Conservation (phyloP, 2,113 vertebrate genomes). For the Poeciliopsis prolifica region DNA sequence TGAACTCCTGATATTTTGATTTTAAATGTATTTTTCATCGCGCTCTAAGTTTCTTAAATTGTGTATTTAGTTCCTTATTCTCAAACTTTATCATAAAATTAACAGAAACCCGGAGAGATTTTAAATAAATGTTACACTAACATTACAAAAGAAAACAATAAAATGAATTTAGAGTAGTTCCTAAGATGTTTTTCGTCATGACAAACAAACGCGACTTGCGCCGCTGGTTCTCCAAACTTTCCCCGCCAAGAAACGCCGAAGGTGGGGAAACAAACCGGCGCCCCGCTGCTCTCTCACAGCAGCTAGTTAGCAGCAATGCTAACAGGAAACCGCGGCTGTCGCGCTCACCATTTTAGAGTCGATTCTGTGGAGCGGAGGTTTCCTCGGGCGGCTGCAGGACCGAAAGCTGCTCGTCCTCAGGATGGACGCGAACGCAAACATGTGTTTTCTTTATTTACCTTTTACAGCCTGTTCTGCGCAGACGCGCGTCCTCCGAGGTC, state of each 20-base stretch:
- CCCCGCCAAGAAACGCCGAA: neutral
- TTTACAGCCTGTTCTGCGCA: neutral
- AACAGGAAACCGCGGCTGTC: neutral
- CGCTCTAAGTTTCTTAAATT: neutral
- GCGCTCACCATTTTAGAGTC: constrained; percentile 76
- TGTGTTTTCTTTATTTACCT: constrained; percentile 7
- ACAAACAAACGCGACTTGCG: neutral
- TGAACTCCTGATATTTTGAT: neutral
- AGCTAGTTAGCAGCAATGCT: constrained; percentile 5
- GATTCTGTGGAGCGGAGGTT: constrained; percentile 20
- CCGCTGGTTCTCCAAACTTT: neutral
- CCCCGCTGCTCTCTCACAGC: too few relatives aligned
- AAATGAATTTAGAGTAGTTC: neutral
- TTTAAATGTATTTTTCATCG: neutral
- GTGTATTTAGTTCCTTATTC: neutral
- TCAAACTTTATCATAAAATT: neutral
- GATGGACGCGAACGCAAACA: constrained; percentile 78
- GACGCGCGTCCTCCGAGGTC: neutral
- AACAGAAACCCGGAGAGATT: neutral
- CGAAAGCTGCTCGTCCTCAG: constrained; percentile 42
- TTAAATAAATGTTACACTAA: neutral
- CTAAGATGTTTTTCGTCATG: neutral
- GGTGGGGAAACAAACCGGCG: too few relatives aligned
- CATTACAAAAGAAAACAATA: neutral
- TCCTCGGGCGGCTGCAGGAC: constrained; percentile 29